These are phyloP conservation scores for Priapulus caudatus DNA, from an alignment of 2,888 invertebrate species.

Conservation along the genomic window DNA sequence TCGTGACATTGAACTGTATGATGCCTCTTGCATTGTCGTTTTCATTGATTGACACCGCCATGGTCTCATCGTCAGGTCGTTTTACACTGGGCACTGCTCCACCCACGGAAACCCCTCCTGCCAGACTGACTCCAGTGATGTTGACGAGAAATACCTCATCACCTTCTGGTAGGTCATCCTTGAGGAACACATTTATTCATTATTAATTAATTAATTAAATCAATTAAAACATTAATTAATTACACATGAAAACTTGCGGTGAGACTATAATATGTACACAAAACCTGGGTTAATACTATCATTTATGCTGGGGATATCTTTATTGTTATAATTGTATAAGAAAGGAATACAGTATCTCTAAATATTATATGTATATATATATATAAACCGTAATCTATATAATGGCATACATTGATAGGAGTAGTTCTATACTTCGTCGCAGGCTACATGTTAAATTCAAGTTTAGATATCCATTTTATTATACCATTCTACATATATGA, in stretches of 20 bases:
- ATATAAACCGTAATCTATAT: no score
- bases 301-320: no score
- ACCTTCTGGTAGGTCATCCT: conserved; percentile 34
- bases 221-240: conserved; percentile 8
- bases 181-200: conserved; percentile 6
- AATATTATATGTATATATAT: no score
- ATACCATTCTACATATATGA: no score
- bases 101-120: conserved; percentile 13
- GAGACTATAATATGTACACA: no score
- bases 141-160: conserved; percentile 34
- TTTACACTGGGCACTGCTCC: conserved; percentile 31
- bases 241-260: not conserved
- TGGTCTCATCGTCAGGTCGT: conserved; percentile 26
- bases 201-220: not conserved
- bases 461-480: no score
- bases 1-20: conserved; percentile 32
- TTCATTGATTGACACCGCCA: conserved; percentile 28
- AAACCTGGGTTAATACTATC: no score
- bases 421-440: no score
- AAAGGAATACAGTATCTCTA: no score
- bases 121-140: conserved; percentile 29
- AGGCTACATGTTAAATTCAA: no score
- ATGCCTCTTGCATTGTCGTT: conserved; percentile 36
- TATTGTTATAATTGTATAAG: no score
- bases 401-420: no score